A percentile compares a stretch with the other conserved stretches of the same genome.
Evolutionary conservation across 2,113 vertebrate genomes (phyloP).

Genomic region (Xiphorhynchus elegans): DNA sequence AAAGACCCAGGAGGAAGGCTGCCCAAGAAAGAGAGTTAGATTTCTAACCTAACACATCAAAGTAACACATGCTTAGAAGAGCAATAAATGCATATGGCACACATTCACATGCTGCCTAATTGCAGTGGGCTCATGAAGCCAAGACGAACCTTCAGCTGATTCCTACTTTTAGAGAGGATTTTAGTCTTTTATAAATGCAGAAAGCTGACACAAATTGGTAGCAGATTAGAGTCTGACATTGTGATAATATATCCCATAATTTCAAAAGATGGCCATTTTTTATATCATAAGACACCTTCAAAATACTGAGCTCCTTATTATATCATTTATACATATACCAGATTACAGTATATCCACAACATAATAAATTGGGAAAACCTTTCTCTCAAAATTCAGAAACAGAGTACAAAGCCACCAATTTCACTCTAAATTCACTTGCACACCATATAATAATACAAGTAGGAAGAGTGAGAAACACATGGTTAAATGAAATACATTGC

Average conservation of each 20-base stretch:
- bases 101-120: slow-evolving; percentile 83
- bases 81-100: slow-evolving; percentile 84
- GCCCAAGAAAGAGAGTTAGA: slow-evolving; percentile 83
- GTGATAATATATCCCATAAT: slow-evolving; percentile 71
- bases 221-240: slow-evolving; percentile 76
- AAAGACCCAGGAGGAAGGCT: slow-evolving; percentile 93
- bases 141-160: slow-evolving; percentile 78
- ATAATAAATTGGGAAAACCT: slow-evolving; percentile 36
- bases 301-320: slow-evolving; percentile 66
- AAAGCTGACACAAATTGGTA: slow-evolving; percentile 79
- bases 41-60: slow-evolving; percentile 86
- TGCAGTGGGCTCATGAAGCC: slow-evolving; percentile 78
- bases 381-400: slow-evolving; percentile 54
- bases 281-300: slow-evolving; percentile 53
- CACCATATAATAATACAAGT: slow-evolving; percentile 16
- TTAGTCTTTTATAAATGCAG: slow-evolving; percentile 65
- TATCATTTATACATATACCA: slow-evolving; percentile 34
- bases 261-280: slow-evolving; percentile 72
- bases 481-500: not conserved
- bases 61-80: slow-evolving; percentile 86
- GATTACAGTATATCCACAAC: slow-evolving; percentile 48
- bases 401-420: not conserved
- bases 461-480: not conserved
- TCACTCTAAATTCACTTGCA: slow-evolving; percentile 25
- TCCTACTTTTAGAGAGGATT: slow-evolving; percentile 74